Percentiles rank a stretch among this genome's conserved stretches.
These are phyloP conservation scores for Sceloporus tristichus DNA, from an alignment of 2,113 vertebrate genomes.

Conservation along the genomic window DNA sequence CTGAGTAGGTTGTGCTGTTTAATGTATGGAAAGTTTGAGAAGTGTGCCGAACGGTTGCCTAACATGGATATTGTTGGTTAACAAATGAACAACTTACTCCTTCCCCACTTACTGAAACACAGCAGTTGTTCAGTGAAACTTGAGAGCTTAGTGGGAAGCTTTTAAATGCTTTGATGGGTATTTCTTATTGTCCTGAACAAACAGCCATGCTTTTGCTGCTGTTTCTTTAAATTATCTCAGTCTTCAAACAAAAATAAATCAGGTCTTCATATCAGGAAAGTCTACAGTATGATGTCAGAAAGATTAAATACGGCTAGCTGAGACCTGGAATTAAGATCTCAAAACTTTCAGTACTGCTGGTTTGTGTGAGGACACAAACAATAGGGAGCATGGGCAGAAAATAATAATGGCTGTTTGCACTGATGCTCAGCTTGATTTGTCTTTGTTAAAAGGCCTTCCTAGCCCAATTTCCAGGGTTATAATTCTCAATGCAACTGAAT, in stretches of 20 bases:
- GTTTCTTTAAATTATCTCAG: conserved; percentile 21
- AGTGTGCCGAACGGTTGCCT: neutral
- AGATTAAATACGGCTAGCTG: neutral
- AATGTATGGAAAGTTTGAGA: neutral
- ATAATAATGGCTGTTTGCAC: neutral
- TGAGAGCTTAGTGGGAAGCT: neutral
- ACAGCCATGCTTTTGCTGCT: conserved; percentile 12
- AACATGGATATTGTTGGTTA: too few species aligned
- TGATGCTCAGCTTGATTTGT: neutral
- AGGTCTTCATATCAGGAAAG: neutral
- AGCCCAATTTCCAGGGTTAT: neutral
- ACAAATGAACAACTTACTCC: neutral
- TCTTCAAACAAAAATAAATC: neutral
- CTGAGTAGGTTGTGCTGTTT: neutral
- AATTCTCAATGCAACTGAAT: neutral
- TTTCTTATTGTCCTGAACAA: conserved; percentile 15
- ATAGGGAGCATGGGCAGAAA: neutral
- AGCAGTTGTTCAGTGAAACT: neutral
- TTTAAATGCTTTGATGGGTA: conserved; percentile 21
- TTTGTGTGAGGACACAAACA: neutral
- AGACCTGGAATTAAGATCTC: neutral
- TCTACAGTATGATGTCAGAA: neutral
- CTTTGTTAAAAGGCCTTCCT: neutral
- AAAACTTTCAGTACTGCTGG: neutral
- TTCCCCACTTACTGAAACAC: neutral